A percentile compares a stretch with the other conserved stretches of the same genome.
phyloP scores from a whole-genome alignment of 1,140 invertebrate species.

The Penaeus vannamei region DNA sequence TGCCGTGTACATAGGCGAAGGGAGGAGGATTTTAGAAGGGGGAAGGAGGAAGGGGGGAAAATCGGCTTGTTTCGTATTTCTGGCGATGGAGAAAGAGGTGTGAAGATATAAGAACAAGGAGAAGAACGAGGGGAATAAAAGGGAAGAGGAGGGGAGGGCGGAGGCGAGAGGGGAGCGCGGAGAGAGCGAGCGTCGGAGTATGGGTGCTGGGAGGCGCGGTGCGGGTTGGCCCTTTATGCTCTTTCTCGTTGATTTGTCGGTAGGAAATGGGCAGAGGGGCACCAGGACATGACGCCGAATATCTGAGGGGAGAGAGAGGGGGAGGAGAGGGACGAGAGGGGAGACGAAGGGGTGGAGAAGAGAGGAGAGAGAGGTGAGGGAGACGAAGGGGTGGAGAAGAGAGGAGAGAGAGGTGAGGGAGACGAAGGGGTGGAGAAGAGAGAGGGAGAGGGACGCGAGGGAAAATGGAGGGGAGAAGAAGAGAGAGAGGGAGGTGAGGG shows the following conservation, averaged over 20 bases:
- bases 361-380: background rate
- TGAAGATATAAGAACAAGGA: too few species aligned
- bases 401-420: background rate
- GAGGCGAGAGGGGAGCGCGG: background rate
- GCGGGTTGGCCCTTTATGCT: constrained; percentile 57
- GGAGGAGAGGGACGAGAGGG: background rate
- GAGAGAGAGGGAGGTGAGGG: background rate
- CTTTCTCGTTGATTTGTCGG: constrained; percentile 64
- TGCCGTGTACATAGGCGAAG: too few species aligned
- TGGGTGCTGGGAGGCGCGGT: background rate
- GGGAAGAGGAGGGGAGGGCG: background rate
- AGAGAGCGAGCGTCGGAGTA: background rate
- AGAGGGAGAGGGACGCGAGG: background rate
- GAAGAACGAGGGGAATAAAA: background rate
- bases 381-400: background rate
- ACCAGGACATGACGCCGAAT: constrained; percentile 64
- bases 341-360: background rate
- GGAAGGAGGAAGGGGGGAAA: too few species aligned
- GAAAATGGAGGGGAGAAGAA: background rate
- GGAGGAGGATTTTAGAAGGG: too few species aligned
- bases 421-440: too few species aligned
- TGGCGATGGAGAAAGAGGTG: too few species aligned
- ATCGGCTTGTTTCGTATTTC: too few species aligned
- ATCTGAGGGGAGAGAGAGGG: constrained; percentile 52
- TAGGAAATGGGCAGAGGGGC: constrained; percentile 65